Evolutionary conservation across 2,888 invertebrate species (phyloP).

Genomic region (Agonopterix arenella): DNA sequence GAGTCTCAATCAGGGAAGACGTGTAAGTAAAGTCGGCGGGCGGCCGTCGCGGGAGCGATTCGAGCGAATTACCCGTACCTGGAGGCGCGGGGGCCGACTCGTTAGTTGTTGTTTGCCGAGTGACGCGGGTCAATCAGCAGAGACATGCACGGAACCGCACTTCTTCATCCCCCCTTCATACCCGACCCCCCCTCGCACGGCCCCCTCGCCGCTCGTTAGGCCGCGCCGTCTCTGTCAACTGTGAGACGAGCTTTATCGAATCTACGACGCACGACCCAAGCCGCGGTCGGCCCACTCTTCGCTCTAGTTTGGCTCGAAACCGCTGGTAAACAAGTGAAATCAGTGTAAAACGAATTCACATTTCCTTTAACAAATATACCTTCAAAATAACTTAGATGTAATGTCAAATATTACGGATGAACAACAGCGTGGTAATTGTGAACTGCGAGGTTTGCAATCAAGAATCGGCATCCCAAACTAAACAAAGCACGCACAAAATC

Average conservation of each 20-base stretch:
- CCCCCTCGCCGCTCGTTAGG: slow-evolving; percentile 58
- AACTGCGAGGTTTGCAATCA: too few relatives aligned
- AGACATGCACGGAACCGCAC: slow-evolving; percentile 77
- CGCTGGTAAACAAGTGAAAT: slow-evolving; percentile 72
- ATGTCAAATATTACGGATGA: too few relatives aligned
- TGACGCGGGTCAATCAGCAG: slow-evolving; percentile 78
- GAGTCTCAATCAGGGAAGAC: slow-evolving; percentile 70
- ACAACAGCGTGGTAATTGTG: too few relatives aligned
- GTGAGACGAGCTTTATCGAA: slow-evolving; percentile 74
- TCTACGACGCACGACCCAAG: slow-evolving; percentile 73
- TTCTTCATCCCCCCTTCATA: slow-evolving; percentile 57
- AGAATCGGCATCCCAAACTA: too few relatives aligned
- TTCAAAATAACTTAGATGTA: neutral
- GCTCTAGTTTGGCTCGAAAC: slow-evolving; percentile 65
- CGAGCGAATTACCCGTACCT: slow-evolving; percentile 64
- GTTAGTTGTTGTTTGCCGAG: slow-evolving; percentile 77
- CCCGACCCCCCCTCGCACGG: slow-evolving; percentile 20
- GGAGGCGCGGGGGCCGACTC: slow-evolving; percentile 71
- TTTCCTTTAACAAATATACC: slow-evolving; percentile 30
- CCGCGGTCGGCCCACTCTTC: slow-evolving; percentile 68
- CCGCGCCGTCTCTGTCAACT: slow-evolving; percentile 74
- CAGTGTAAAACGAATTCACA: slow-evolving; percentile 67
- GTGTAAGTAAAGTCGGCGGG: slow-evolving; percentile 58
- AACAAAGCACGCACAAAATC: too few relatives aligned
- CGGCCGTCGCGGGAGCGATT: slow-evolving; percentile 63